Base-by-base conservation (phyloP, 2,797 vertebrate species). In the Pseudochirops cupreus region DNA sequence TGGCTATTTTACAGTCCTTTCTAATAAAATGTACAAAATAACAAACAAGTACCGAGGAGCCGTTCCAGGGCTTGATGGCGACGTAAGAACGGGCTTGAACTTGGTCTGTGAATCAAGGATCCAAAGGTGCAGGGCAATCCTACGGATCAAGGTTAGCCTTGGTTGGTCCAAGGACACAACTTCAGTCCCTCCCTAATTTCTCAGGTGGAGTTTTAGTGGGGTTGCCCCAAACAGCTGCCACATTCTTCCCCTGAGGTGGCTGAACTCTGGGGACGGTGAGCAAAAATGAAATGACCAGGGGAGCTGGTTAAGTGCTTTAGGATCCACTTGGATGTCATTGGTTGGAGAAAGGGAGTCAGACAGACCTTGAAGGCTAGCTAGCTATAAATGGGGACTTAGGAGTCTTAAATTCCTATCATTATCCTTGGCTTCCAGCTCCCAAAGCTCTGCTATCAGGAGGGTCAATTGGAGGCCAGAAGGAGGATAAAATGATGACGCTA, bases 1-100 rank as follows among this genome's bases (percentile, higher is more conserved):
- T 99, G 99, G 98, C 99, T 99, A 99, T 99, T 98, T 99, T 99
- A 99, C 98, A 99, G 98, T 99, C 98, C 98, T 96, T 98, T 98
- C 99, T 99, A 99, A 98, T 98, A 98, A 98, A 99, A 98, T 98
- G 98, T 98, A 99, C 98, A 99, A 99, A 99, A 97, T 98, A 98
- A 98, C 98, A 99, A 98, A 98, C 94, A 97, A 98, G 98, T 98
- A 98, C 98, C 98, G 97, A 97, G 96, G 96, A 96, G 93, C 95
- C 98, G 97, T 96, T 97, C 96, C 97, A 33, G 94, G 96, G 94
- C 97, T 96, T 56, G 93, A 92, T 50, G 95, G 97, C 94, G 1
- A 93, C 94, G 0, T 39, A 94, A 93, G 97, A 97, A 97, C 97
- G 92, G 98, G 96, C 97, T 97, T 97, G 95, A 94, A 93, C 98